phyloP scores from a whole-genome alignment of 2,113 vertebrate species.

The Lota lota region DNA sequence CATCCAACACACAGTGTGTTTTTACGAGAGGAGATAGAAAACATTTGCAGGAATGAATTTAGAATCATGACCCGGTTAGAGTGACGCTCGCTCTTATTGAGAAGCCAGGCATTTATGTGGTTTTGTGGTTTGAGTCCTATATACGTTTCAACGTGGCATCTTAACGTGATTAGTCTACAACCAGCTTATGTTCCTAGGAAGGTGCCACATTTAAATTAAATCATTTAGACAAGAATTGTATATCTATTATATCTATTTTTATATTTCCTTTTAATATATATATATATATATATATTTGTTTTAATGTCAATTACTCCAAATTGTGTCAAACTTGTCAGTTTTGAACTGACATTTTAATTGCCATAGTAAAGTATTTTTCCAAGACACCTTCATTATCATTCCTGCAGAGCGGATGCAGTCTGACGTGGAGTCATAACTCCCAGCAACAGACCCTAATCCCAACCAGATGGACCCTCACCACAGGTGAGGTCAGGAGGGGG shows the following conservation, averaged over 20 bases:
- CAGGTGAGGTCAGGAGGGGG: conserved; percentile 68
- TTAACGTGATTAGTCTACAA: conserved; percentile 49
- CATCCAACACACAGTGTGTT: conserved; percentile 63
- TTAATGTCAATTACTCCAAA: background rate
- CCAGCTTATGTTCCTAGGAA: conserved; percentile 43
- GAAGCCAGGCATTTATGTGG: conserved; percentile 71
- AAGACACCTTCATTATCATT: conserved; percentile 73
- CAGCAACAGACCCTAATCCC: conserved; percentile 60
- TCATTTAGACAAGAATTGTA: too few relatives aligned
- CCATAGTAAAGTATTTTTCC: conserved; percentile 67
- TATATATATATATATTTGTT: too few relatives aligned
- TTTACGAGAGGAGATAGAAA: conserved; percentile 59
- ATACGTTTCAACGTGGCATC: conserved; percentile 37
- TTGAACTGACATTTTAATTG: conserved; percentile 67
- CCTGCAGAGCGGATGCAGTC: conserved; percentile 52
- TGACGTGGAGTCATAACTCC: conserved; percentile 61
- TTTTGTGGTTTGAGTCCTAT: conserved; percentile 62
- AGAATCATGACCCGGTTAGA: conserved; percentile 48
- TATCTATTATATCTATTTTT: too few relatives aligned
- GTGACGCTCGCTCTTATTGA: conserved; percentile 66
- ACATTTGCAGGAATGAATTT: conserved; percentile 61
- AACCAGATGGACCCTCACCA: conserved; percentile 76
- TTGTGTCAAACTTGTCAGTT: conserved; percentile 56
- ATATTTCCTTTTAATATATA: too few relatives aligned
- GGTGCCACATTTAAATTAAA: conserved; percentile 23